Percentiles rank a stretch among this genome's conserved stretches.
Conservation (phyloP, 2,113 vertebrate genomes). For the Dascyllus trimaculatus region DNA sequence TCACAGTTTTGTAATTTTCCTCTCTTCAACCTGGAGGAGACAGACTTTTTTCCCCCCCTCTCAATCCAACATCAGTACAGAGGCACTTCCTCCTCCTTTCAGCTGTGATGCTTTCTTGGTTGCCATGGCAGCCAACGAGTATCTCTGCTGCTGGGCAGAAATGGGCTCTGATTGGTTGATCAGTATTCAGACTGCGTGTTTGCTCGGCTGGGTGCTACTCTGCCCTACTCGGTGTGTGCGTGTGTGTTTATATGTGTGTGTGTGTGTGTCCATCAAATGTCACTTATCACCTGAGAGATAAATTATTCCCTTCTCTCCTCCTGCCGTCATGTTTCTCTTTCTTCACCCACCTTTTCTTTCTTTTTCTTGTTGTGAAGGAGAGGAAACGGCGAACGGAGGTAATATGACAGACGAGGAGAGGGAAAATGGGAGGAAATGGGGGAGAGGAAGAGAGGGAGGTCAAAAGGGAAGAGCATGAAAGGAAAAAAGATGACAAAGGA, state of each 20-base stretch:
- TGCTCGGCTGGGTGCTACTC: slow-evolving; percentile 46
- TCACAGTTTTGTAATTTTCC: background rate
- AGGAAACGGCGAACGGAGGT: background rate
- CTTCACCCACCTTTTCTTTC: slow-evolving; percentile 18
- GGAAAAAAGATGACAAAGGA: slow-evolving; percentile 8
- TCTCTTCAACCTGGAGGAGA: background rate
- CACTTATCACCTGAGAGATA: slow-evolving; percentile 65
- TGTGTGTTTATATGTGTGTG: slow-evolving; percentile 29
- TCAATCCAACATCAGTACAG: slow-evolving; percentile 3
- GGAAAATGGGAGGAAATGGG: background rate
- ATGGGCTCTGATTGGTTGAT: slow-evolving; percentile 76
- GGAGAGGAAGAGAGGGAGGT: background rate
- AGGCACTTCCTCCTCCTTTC: slow-evolving; percentile 27
- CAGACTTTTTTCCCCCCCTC: too few relatives aligned
- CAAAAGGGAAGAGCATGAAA: background rate
- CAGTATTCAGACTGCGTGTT: slow-evolving; percentile 67
- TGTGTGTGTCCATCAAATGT: slow-evolving; percentile 63
- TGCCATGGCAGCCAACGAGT: slow-evolving; percentile 64
- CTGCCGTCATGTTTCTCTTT: slow-evolving; percentile 23
- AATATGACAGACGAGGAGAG: background rate
- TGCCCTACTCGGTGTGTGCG: background rate
- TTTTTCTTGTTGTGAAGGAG: background rate
- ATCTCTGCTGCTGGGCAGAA: slow-evolving; percentile 65
- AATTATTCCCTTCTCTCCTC: slow-evolving; percentile 46
- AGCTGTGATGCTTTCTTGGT: slow-evolving; percentile 65